Percentiles rank a stretch among this genome's conserved stretches.
These are phyloP conservation scores for Bagarius yarrelli DNA, from an alignment of 2,113 vertebrate species.

Conservation along the genomic window DNA sequence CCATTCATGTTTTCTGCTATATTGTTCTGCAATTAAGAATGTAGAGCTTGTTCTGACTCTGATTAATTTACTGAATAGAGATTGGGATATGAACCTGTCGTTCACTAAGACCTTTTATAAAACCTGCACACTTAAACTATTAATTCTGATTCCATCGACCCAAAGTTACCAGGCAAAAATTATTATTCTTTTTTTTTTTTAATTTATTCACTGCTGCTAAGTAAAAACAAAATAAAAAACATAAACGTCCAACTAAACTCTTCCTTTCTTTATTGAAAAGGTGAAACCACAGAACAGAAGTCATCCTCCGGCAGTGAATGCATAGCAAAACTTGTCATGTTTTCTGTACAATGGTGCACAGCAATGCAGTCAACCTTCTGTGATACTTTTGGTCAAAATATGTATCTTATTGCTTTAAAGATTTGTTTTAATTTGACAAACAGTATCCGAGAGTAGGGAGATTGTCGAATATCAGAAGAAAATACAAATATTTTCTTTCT, in stretches of 20 bases:
- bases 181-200: background rate
- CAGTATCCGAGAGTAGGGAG: background rate
- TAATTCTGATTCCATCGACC: background rate
- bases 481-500: background rate
- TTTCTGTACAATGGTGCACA: constrained; percentile 22
- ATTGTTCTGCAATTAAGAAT: constrained; percentile 8
- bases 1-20: background rate
- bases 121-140: background rate
- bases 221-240: background rate
- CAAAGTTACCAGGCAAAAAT: background rate
- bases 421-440: constrained; percentile 41
- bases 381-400: background rate
- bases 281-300: constrained; percentile 21
- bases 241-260: constrained; percentile 2
- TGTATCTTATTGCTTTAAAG: constrained; percentile 42
- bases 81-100: background rate
- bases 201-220: background rate
- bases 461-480: constrained; percentile 4
- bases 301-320: constrained; percentile 12
- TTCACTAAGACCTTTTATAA: background rate
- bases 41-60: background rate
- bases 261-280: constrained; percentile 28
- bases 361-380: constrained; percentile 22
- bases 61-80: constrained; percentile 26
- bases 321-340: constrained; percentile 31